Conservation (phyloP, 2,797 vertebrate species). For the Halcyon chelicuti region DNA sequence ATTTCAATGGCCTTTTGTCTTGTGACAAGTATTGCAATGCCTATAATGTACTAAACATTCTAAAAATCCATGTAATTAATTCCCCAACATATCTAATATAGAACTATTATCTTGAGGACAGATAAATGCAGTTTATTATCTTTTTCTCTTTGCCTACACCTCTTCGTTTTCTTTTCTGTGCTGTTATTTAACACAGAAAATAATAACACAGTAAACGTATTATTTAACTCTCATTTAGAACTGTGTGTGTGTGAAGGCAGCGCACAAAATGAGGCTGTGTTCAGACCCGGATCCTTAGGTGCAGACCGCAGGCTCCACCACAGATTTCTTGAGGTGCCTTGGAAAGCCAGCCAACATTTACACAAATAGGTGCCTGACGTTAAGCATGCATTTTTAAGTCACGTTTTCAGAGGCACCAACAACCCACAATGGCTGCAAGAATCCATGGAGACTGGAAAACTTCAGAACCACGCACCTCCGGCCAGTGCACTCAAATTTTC, state of each 20-base stretch:
- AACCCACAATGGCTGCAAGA: not conserved
- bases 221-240: conserved; percentile 39
- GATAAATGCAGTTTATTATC: conserved; percentile 54
- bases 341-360: not conserved
- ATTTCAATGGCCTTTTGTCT: conserved; percentile 71
- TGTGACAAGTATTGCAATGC: conserved; percentile 54
- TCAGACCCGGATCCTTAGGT: not conserved
- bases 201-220: conserved; percentile 53
- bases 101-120: conserved; percentile 53
- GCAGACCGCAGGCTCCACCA: not conserved
- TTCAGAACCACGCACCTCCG: not conserved
- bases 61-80: conserved; percentile 64
- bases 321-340: not conserved
- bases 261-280: not conserved
- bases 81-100: conserved; percentile 57
- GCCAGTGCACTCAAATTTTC: not conserved
- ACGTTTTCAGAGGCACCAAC: not conserved
- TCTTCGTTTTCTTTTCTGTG: conserved; percentile 47
- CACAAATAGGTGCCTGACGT: not conserved
- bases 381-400: not conserved
- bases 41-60: conserved; percentile 58
- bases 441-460: not conserved
- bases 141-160: conserved; percentile 51
- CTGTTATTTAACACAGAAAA: conserved; percentile 59
- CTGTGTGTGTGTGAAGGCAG: not conserved